These are phyloP conservation scores for Cotesia glomerata DNA, from an alignment of 1,140 invertebrate species.

Conservation along the genomic window DNA sequence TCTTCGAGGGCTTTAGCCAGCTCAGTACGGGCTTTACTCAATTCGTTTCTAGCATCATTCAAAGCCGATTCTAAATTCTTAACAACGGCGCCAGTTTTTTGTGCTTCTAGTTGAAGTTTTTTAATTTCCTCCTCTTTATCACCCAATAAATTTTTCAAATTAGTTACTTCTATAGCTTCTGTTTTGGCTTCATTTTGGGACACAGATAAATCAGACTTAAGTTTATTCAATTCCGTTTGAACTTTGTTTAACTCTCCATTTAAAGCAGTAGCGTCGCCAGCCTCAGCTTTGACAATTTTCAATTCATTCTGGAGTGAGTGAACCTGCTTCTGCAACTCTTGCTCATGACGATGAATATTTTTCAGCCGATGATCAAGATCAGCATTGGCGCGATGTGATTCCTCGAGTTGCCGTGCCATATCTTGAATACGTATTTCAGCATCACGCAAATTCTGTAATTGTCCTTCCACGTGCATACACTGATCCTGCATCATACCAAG, in stretches of 20 bases:
- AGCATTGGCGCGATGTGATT: slow-evolving; percentile 61
- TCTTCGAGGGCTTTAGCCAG: slow-evolving; percentile 34
- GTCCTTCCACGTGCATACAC: slow-evolving; percentile 51
- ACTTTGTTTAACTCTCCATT: slow-evolving; percentile 47
- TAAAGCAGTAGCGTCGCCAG: slow-evolving; percentile 42
- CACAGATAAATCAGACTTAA: slow-evolving; percentile 44
- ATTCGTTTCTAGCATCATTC: slow-evolving; percentile 39
- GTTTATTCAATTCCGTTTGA: slow-evolving; percentile 46
- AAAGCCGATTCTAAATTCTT: slow-evolving; percentile 41
- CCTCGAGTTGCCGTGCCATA: slow-evolving; percentile 67
- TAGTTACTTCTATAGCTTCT: slow-evolving; percentile 44
- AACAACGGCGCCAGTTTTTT: slow-evolving; percentile 28
- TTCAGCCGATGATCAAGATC: slow-evolving; percentile 66
- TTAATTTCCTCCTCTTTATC: slow-evolving; percentile 47
- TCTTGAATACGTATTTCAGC: slow-evolving; percentile 52
- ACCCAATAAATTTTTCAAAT: slow-evolving; percentile 37
- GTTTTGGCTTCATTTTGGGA: slow-evolving; percentile 44
- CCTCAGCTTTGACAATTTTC: slow-evolving; percentile 46
- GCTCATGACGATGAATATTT: slow-evolving; percentile 55
- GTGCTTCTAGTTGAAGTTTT: slow-evolving; percentile 15
- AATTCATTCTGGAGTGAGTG: slow-evolving; percentile 52
- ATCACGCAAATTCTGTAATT: slow-evolving; percentile 52
- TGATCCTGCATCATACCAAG: slow-evolving; percentile 61
- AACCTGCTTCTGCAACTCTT: slow-evolving; percentile 56
- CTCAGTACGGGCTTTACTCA: slow-evolving; percentile 39